Base-by-base conservation (phyloP, 1,140 invertebrate genomes). In the Arctopsyche grandis region DNA sequence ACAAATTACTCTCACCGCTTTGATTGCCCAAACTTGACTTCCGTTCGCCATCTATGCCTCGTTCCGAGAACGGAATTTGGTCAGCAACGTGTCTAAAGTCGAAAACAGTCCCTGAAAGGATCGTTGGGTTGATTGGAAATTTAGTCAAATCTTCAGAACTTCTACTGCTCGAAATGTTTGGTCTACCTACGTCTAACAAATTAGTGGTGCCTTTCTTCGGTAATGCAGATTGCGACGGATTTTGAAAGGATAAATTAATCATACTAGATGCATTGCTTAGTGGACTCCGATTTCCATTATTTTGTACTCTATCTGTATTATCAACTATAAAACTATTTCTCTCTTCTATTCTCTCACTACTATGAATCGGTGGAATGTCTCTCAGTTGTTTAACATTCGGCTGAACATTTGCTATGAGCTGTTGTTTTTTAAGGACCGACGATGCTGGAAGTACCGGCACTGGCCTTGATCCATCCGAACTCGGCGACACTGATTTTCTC, bases 401-500 rank as follows among this genome's bases (percentile, higher is more conserved):
- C 43, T 73, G 78, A 48, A 79, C 21, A 75, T 73, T 79, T 0
- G 52, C 48, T 19, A 77, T 29, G 1, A 46, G 38, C 22, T 76
- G 56, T 24, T 77, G 56, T 21, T 46, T 48, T 69, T 44, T 69
- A 38, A n/a, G 19, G 3, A 29, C 24, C 0, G 74, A 63, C 56
- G 73, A 60, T 1, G 19, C 9, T 24, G 43, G 24, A 63, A 63
- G 24, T 12, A n/a, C 52, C 10, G 74, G 56, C 29, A 52, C 16
- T 22, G 46, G 66, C 66, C 71, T 76, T 48, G 5, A 22, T 0
- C 26, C 69, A 16, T 82, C 81, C 5, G 81, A 76, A 75, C 77
- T 86, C 0, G 88, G 87, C 0, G 87, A 88, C 9, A 87, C 73
- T 29, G 87, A 87, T 83, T 88, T 88, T 38, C 87, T 80, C 0